Conservation (phyloP, 2,797 vertebrate genomes). For the Valencia hispanica region DNA sequence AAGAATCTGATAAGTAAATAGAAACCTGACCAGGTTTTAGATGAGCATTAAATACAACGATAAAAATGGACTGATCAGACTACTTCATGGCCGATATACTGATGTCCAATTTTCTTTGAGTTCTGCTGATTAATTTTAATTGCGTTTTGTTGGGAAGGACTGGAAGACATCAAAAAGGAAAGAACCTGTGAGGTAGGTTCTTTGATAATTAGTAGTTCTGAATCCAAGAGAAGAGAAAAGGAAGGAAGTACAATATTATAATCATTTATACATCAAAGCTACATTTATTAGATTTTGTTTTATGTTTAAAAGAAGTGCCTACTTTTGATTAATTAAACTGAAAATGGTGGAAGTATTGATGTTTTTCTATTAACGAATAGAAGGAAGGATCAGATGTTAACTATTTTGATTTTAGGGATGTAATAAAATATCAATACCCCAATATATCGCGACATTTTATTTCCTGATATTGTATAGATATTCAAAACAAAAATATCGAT, state of each 20-base stretch:
- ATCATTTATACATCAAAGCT: background rate
- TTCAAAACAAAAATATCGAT: no score
- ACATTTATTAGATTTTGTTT: no score
- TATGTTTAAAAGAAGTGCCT: background rate
- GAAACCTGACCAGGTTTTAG: background rate
- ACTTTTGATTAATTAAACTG: background rate
- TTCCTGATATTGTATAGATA: no score
- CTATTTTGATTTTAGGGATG: no score
- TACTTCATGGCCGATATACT: background rate
- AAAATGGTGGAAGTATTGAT: background rate
- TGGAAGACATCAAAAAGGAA: background rate
- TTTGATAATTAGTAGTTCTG: background rate
- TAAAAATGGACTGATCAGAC: background rate
- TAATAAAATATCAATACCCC: no score
- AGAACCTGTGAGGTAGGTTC: background rate
- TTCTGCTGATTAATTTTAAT: background rate
- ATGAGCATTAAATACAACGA: background rate
- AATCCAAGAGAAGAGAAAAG: background rate
- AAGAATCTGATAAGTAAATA: background rate
- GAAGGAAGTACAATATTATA: background rate
- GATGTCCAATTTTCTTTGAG: background rate
- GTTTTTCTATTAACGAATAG: background rate
- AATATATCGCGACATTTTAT: no score
- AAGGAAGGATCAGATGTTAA: no score
- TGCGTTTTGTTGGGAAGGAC: background rate